Evolutionary conservation across 2,888 invertebrate species (phyloP).

Genomic region (Omphaloscelis lunosa): DNA sequence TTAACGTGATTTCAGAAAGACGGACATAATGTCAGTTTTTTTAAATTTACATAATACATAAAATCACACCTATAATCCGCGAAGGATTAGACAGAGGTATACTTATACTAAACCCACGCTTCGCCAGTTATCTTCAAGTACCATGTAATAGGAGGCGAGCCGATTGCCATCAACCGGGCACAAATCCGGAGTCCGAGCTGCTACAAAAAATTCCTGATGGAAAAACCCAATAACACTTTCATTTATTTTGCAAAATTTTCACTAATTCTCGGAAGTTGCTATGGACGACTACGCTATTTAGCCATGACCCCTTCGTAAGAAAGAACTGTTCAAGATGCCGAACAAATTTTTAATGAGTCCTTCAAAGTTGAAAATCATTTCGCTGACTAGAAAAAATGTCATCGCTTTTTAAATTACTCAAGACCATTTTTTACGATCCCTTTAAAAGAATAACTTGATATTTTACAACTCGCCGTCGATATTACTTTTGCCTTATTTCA

Average conservation of each 20-base stretch:
- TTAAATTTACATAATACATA: too few species aligned
- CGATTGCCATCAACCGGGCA: neutral
- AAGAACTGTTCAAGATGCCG: neutral
- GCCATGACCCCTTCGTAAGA: too few species aligned
- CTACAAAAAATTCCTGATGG: neutral
- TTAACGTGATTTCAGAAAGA: neutral
- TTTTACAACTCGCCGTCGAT: constrained; percentile 48
- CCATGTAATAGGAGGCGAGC: neutral
- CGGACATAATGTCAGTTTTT: neutral
- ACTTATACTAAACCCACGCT: neutral
- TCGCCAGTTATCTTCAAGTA: neutral
- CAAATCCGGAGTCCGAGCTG: neutral
- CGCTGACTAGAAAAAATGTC: constrained; percentile 27
- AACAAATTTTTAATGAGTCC: constrained; percentile 47
- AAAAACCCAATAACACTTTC: neutral
- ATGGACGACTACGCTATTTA: neutral
- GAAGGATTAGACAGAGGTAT: neutral
- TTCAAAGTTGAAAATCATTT: constrained; percentile 44
- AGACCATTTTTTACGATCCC: constrained; percentile 9
- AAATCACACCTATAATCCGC: neutral
- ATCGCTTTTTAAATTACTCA: constrained; percentile 29
- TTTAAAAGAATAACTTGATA: constrained; percentile 32
- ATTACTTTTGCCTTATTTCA: constrained; percentile 50
- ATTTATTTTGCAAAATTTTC: neutral
- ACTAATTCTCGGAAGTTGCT: too few species aligned